Percentiles rank a stretch among this genome's conserved stretches.
Conservation (phyloP, 1,140 invertebrate species). For the Mesaphorura yosii region DNA sequence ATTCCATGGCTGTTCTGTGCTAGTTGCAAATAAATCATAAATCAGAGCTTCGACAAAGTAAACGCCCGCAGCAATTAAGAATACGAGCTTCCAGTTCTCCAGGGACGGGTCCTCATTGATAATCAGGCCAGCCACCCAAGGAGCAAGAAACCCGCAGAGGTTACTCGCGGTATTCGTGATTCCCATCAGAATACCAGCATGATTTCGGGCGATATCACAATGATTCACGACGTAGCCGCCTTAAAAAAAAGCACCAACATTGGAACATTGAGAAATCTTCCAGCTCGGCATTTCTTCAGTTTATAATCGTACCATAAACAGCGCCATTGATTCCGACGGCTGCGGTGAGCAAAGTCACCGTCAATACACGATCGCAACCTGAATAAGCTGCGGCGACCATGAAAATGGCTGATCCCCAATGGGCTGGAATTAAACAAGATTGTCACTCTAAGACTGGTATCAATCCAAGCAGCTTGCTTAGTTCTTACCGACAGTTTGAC, state of each 20-base stretch:
- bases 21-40: constrained; percentile 35
- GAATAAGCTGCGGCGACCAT: constrained; percentile 52
- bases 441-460: neutral
- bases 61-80: constrained; percentile 40
- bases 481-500: constrained; percentile 49
- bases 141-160: constrained; percentile 42
- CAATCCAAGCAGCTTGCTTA: neutral
- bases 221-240: constrained; percentile 58
- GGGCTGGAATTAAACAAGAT: constrained; percentile 39
- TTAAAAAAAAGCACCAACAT: neutral
- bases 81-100: constrained; percentile 42
- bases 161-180: constrained; percentile 45
- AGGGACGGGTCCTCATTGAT: constrained; percentile 38
- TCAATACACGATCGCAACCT: constrained; percentile 50
- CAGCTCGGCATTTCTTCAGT: constrained; percentile 27
- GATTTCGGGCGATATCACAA: constrained; percentile 44
- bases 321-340: constrained; percentile 65
- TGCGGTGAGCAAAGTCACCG: constrained; percentile 61
- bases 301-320: constrained; percentile 33
- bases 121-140: constrained; percentile 37
- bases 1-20: constrained; percentile 31
- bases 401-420: constrained; percentile 62
- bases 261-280: neutral
- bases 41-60: constrained; percentile 37
- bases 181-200: constrained; percentile 39